A percentile compares a stretch with the other conserved stretches of the same genome.
These are phyloP conservation scores for Drosophila hydei DNA, from an alignment of 1,140 invertebrate genomes.

Conservation along the genomic window DNA sequence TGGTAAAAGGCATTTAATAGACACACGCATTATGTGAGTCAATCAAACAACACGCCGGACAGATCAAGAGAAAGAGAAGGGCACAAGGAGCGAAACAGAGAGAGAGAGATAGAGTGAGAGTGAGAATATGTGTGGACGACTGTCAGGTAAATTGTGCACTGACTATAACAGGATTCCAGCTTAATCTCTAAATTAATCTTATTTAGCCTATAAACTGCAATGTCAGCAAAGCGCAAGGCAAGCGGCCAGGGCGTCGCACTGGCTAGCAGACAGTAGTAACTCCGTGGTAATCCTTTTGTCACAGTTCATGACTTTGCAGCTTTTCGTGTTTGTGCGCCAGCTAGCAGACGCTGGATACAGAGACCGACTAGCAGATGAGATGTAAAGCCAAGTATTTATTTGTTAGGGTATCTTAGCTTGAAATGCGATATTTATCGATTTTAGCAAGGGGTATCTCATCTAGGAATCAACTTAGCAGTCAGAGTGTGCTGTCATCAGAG, in stretches of 20 bases:
- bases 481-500: no score
- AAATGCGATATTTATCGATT: conserved; percentile 5
- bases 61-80: conserved; percentile 5
- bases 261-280: conserved; percentile 48
- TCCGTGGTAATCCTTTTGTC: conserved; percentile 76
- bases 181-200: conserved; percentile 76
- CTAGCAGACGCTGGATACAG: background rate
- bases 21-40: background rate
- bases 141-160: no score
- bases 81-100: background rate
- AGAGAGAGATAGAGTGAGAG: background rate
- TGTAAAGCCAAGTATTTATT: no score
- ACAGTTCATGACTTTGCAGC: conserved; percentile 69
- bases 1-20: background rate
- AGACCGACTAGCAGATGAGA: background rate
- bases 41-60: background rate
- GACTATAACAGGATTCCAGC: conserved; percentile 1
- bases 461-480: no score
- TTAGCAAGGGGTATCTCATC: no score
- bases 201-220: conserved; percentile 70
- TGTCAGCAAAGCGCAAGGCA: conserved; percentile 6
- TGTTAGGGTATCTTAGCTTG: no score
- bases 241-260: background rate
- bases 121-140: background rate
- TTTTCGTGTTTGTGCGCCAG: conserved; percentile 21